phyloP scores from a whole-genome alignment of 2,888 invertebrate genomes.

The Lasioglossum leucozonium region DNA sequence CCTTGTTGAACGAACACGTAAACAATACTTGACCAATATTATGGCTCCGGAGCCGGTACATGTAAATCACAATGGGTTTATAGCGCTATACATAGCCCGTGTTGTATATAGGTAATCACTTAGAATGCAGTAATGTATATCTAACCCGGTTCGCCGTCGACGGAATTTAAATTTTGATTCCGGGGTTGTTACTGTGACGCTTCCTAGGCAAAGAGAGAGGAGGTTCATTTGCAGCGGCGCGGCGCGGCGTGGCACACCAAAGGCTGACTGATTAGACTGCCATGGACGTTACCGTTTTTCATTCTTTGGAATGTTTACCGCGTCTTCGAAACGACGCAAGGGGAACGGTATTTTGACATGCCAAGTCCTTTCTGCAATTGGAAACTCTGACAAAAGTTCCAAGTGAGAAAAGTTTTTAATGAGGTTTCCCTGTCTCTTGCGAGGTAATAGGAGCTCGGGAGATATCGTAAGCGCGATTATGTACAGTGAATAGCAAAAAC shows the following conservation, averaged over 20 bases:
- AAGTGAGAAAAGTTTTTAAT: constrained; percentile 36
- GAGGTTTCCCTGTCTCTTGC: constrained; percentile 24
- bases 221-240: background rate
- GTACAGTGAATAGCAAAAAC: constrained; percentile 2
- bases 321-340: constrained; percentile 2
- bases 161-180: constrained; percentile 22
- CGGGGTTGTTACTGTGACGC: background rate
- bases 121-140: constrained; percentile 7
- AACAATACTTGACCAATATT: constrained; percentile 10
- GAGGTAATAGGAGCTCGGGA: constrained; percentile 7
- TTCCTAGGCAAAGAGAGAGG: background rate
- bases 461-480: constrained; percentile 22
- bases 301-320: constrained; percentile 40
- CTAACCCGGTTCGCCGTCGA: background rate
- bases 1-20: background rate
- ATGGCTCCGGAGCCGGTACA: background rate
- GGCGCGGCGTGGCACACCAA: background rate
- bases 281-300: constrained; percentile 47
- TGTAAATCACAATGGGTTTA: constrained; percentile 3
- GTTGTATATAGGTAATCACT: constrained; percentile 2
- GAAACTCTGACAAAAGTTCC: constrained; percentile 33
- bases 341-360: constrained; percentile 21
- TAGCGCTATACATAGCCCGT: background rate
- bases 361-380: constrained; percentile 24
- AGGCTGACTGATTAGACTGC: constrained; percentile 26